These are phyloP conservation scores for Scaptomyza flava DNA, from an alignment of 2,888 invertebrate species.

Conservation along the genomic window DNA sequence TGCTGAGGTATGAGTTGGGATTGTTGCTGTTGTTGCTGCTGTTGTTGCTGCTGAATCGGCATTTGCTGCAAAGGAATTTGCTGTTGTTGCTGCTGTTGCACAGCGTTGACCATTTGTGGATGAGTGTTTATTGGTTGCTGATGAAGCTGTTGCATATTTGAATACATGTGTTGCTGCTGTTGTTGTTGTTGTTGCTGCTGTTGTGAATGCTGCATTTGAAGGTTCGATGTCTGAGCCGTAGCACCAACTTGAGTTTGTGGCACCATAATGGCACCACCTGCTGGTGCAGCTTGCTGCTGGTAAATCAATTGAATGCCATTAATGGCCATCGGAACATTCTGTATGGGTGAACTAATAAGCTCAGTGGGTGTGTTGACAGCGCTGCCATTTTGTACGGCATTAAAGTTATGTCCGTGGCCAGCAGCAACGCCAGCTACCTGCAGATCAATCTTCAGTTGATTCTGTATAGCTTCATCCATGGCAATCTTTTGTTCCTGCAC, in stretches of 20 bases:
- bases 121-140: conserved; percentile 43
- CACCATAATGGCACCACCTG: conserved; percentile 45
- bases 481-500: conserved; percentile 74
- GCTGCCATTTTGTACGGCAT: conserved; percentile 59
- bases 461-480: conserved; percentile 48
- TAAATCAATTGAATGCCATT: conserved; percentile 73
- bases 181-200: conserved; percentile 47
- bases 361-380: conserved; percentile 79
- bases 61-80: conserved; percentile 40
- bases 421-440: conserved; percentile 48
- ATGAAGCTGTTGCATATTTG: conserved; percentile 49
- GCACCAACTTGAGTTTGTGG: conserved; percentile 49
- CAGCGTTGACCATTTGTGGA: conserved; percentile 40
- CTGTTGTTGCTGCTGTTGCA: conserved; percentile 24
- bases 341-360: conserved; percentile 61
- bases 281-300: conserved; percentile 51
- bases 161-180: conserved; percentile 50
- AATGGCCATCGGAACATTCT: conserved; percentile 62
- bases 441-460: conserved; percentile 70
- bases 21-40: conserved; percentile 47
- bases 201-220: conserved; percentile 42
- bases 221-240: conserved; percentile 31
- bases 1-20: conserved; percentile 43
- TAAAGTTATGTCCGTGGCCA: conserved; percentile 44
- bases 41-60: conserved; percentile 32